Evolutionary conservation across 2,888 invertebrate genomes (phyloP).

Genomic region (Apotomis betuletana): DNA sequence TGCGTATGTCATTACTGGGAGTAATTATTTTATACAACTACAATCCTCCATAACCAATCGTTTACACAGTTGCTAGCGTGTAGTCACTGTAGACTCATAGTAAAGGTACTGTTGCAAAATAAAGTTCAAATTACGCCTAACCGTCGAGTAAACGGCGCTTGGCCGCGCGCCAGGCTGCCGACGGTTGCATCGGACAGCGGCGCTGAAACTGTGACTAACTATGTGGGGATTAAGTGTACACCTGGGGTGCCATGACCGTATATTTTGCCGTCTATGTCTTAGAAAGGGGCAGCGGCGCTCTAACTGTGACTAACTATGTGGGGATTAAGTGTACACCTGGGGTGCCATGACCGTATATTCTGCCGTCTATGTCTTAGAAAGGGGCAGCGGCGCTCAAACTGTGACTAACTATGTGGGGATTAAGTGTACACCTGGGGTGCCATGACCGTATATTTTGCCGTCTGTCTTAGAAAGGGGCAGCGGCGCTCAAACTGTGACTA

Average conservation of each 20-base stretch:
- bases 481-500: not conserved
- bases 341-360: too few relatives aligned
- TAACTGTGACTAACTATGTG: not conserved
- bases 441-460: too few relatives aligned
- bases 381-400: constrained; percentile 4
- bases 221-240: not conserved
- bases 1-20: too few relatives aligned
- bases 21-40: too few relatives aligned
- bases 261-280: too few relatives aligned
- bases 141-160: not conserved
- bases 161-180: not conserved
- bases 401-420: not conserved
- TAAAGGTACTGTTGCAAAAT: too few relatives aligned
- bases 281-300: not conserved
- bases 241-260: not conserved
- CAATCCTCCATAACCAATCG: too few relatives aligned
- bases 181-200: not conserved
- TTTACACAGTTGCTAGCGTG: too few relatives aligned
- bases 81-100: too few relatives aligned
- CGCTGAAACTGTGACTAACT: not conserved
- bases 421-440: not conserved
- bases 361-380: too few relatives aligned
- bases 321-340: not conserved
- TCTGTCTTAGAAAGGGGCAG: not conserved
- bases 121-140: too few relatives aligned